These are phyloP conservation scores for Proteles cristata DNA, from an alignment of 2,113 vertebrate species.

Conservation along the genomic window DNA sequence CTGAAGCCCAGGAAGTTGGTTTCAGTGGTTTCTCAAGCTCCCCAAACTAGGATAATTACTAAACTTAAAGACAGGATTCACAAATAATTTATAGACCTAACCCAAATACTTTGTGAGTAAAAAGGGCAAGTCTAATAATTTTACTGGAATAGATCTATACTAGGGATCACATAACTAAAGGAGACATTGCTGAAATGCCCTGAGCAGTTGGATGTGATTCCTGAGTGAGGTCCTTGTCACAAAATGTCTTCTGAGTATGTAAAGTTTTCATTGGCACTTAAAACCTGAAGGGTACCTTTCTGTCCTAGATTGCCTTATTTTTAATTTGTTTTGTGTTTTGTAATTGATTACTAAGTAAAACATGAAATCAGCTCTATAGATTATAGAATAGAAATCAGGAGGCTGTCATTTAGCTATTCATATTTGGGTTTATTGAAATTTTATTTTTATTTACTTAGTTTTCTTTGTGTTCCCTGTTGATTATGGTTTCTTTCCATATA, in stretches of 20 bases:
- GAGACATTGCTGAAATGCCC: neutral
- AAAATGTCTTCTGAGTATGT: neutral
- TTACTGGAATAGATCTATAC: neutral
- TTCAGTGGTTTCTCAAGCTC: neutral
- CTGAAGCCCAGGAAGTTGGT: neutral
- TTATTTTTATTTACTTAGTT: conserved; percentile 23
- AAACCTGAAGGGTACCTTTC: neutral
- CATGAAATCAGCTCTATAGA: neutral
- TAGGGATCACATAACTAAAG: neutral
- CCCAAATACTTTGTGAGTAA: neutral
- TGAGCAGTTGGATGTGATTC: neutral
- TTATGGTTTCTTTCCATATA: neutral
- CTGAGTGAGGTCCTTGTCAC: neutral
- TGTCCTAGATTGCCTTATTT: conserved; percentile 1
- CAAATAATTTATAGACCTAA: neutral
- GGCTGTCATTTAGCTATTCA: neutral
- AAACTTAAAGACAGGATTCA: neutral
- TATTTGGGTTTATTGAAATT: neutral
- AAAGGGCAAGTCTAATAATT: conserved; percentile 4
- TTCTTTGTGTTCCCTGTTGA: neutral
- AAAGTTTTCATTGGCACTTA: conserved; percentile 1
- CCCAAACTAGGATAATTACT: neutral
- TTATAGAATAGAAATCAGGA: neutral
- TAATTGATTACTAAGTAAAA: conserved; percentile 37
- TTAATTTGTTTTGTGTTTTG: neutral